Base-by-base conservation (phyloP, 1,140 invertebrate species). In the Brachionus angularis region DNA sequence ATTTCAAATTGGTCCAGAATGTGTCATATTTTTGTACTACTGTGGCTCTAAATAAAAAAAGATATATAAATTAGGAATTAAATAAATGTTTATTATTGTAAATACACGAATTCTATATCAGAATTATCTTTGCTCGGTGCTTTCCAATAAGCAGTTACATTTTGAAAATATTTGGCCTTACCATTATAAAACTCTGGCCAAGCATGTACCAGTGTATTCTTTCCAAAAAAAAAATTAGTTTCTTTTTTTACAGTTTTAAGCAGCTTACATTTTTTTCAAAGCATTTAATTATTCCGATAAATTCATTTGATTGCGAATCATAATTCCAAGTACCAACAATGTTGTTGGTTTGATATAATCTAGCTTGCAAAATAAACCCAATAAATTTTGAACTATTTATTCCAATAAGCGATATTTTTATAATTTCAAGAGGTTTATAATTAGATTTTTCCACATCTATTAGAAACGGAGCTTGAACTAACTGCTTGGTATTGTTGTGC, bases 121-220 rank as follows among this genome's bases (percentile, higher is more conserved):
- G 18, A 46, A 36, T 27, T 67, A 10, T 21, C 27, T 10, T 12
- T 47, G 33, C 47, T 67, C 3, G 62, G 62, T 34, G 62, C 62
- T 18, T 23, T 8, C 62, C 62, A 67, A 18, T 21, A 25, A 31
- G 62, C 42, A 5, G 62, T 47, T 7, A 67, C 42, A 50, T 67
- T 67, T 12, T 14, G 21, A 47, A 67, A 67, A 33, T 31, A 47
- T 33, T 47, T 67, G 23, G 46, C 47, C 12, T 31, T 18, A 7
- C 14, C 4, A 27, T 46, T 50, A 12, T 47, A 47, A 36, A 67
- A 67, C 29, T 67, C 42, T 47, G 62, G 62, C 62, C 62, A 67
- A 23, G 62, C 42, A 31, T 67, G 62, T 31, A 67, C 62, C 16
- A 67, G 47, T 10, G 62, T 34, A 34, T 67, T 50, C 62, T 67